Conservation (phyloP, 2,113 vertebrate genomes). For the Phocoena sinus region DNA sequence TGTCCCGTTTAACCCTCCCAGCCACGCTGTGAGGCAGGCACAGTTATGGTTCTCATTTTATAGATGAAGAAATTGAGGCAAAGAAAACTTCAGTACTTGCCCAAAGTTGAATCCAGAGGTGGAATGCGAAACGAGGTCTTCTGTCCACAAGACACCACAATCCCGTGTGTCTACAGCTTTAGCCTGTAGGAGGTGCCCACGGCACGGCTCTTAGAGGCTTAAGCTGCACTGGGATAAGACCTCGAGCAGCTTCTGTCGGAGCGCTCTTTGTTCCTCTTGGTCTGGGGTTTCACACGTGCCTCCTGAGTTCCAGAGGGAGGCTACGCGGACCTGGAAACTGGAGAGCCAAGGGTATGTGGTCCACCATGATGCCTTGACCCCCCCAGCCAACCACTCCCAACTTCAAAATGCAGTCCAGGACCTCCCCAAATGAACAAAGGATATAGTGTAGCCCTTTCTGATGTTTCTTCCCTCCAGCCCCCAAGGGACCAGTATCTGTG, state of each 20-base stretch:
- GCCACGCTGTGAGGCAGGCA: neutral
- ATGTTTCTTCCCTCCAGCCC: no score
- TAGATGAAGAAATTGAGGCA: neutral
- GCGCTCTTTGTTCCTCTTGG: neutral
- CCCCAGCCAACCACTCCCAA: neutral
- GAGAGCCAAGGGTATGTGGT: accelerated
- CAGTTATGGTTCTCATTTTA: neutral
- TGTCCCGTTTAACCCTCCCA: neutral
- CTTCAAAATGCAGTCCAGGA: neutral
- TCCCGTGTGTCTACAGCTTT: neutral
- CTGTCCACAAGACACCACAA: neutral
- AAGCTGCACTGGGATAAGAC: neutral
- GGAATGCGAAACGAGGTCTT: neutral
- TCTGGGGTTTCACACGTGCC: neutral
- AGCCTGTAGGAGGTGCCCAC: accelerated
- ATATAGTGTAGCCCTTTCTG: neutral
- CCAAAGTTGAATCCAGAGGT: neutral
- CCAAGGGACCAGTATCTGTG: neutral
- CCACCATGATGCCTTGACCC: neutral
- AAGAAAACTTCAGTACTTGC: neutral
- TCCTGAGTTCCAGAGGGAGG: neutral
- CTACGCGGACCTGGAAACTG: neutral
- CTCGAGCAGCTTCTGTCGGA: neutral
- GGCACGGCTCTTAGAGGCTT: neutral
- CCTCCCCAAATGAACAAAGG: neutral